phyloP scores from a whole-genome alignment of 2,888 invertebrate species.

The Hemithea aestivaria region DNA sequence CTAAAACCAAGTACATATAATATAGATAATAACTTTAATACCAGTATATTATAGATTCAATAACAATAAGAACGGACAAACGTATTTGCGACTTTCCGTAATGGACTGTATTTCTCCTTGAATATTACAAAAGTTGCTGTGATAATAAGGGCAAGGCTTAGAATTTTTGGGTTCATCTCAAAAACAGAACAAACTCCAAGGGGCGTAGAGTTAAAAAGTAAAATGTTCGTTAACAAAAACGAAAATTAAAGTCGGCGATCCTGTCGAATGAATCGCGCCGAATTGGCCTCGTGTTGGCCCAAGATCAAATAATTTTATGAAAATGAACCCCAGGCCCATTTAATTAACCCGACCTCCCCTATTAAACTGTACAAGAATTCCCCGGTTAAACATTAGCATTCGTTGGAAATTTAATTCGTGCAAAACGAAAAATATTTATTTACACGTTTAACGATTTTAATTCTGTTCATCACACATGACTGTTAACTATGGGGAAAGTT shows the following conservation, averaged over 20 bases:
- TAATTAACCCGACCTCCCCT: constrained; percentile 73
- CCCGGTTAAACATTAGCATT: constrained; percentile 74
- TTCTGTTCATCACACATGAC: constrained; percentile 54
- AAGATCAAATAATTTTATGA: constrained; percentile 76
- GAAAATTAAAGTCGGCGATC: constrained; percentile 58
- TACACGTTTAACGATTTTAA: constrained; percentile 54
- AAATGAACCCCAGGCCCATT: constrained; percentile 72
- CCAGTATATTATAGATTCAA: no score
- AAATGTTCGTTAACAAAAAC: constrained; percentile 49
- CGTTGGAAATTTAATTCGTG: constrained; percentile 70
- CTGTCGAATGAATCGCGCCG: constrained; percentile 55
- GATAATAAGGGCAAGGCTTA: no score
- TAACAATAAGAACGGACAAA: no score
- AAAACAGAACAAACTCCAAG: constrained; percentile 40
- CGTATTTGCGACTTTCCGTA: no score
- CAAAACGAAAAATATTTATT: constrained; percentile 63
- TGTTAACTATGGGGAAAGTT: constrained; percentile 49
- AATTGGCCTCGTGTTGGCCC: constrained; percentile 55
- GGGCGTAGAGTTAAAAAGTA: constrained; percentile 31
- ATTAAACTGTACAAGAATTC: constrained; percentile 74
- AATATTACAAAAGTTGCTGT: no score
- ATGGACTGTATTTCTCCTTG: no score
- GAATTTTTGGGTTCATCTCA: constrained; percentile 40
- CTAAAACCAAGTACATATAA: no score
- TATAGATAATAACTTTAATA: no score